Evolutionary conservation across 2,113 vertebrate species (phyloP), one percentile per base, ranked within the genome.

Genomic region (Amphiprion ocellaris): DNA sequence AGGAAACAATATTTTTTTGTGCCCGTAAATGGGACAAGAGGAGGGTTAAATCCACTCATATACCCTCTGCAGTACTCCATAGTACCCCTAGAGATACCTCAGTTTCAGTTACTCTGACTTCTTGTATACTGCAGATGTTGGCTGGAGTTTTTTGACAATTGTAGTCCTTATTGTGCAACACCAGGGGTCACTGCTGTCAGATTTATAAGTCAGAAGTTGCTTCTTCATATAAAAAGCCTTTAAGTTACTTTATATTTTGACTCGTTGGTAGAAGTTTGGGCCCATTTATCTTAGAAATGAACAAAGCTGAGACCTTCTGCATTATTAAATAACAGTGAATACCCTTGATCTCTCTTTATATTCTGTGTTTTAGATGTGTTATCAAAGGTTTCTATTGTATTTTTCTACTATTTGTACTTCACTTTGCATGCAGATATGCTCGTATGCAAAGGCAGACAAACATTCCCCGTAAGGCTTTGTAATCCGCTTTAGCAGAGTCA

Each of bases 161-260:
- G 19, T 30, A 66, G 37, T 53, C n/a, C 24, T 5, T 37, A 19
- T 30, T 46, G 24, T 60, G 44, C 4, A 33, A 53, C 69, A 79
- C 54, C 28, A 79, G 68, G 24, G 33, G 61, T 59, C 56, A 16
- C 46, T 49, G 9, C n/a, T 52, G 49, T 19, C 16, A 49, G 17
- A 37, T 37, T 37, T 37, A 10, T 30, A 30, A 4, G 4, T 30
- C 6, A 30, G 30, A 30, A 30, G 30, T 6, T 30, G 33, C 33
- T 33, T 37, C 33, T 9, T 37, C 7, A 37, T 37, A 37, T 2
- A 37, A 37, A 33, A 33, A 8, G 7, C 7, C 7, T 30, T 4
- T 30, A 4, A 5, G 30, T 30, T 2, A 30, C 26, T 26, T 26
- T 26, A 26, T 33, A 17, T 49, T n/a, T 26, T 26, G 4, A 28